Evolutionary conservation across 2,888 invertebrate species (phyloP).

Genomic region (Ophion ventricosus): DNA sequence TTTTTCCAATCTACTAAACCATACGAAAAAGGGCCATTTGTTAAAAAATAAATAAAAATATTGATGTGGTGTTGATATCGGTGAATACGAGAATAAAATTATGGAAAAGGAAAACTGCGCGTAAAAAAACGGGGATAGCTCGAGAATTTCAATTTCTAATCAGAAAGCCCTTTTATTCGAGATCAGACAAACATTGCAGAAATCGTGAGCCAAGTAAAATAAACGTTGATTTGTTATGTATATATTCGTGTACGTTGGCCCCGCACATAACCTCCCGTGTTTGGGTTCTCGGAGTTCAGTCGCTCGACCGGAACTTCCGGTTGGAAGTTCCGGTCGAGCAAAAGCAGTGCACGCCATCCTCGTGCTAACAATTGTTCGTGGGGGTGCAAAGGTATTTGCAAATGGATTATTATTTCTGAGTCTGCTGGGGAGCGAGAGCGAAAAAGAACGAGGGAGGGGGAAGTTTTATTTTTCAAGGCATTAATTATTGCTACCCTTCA

Average conservation of each 20-base stretch:
- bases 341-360: background rate
- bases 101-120: background rate
- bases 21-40: background rate
- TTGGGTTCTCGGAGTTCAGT: background rate
- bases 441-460: background rate
- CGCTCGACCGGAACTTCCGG: constrained; percentile 22
- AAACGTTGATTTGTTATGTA: constrained; percentile 19
- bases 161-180: background rate
- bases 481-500: background rate
- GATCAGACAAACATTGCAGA: background rate
- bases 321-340: background rate
- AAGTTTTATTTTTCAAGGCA: constrained; percentile 5
- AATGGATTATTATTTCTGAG: constrained; percentile 17
- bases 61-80: background rate
- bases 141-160: background rate
- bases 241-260: background rate
- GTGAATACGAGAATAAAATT: background rate
- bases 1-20: background rate
- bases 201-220: constrained; percentile 11
- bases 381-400: constrained; percentile 6
- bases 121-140: background rate
- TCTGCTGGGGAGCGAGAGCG: background rate
- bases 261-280: constrained; percentile 10
- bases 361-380: background rate
- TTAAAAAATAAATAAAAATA: background rate